A percentile compares a stretch with the other conserved stretches of the same genome.
Evolutionary conservation across 2,113 vertebrate genomes (phyloP).

Genomic region (Electrona antarctica): DNA sequence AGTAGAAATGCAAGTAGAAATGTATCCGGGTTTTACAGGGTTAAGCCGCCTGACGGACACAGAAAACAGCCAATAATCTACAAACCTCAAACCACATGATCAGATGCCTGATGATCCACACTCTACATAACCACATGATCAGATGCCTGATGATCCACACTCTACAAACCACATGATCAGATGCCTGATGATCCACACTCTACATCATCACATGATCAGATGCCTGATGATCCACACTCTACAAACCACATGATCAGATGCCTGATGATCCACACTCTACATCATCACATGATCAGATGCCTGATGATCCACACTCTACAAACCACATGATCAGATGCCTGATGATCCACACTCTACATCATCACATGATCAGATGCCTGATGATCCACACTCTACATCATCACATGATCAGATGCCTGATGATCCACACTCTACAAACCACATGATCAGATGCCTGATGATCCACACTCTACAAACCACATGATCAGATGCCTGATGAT

Average conservation of each 20-base stretch:
- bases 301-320: slow-evolving; percentile 9
- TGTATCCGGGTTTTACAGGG: too few species aligned
- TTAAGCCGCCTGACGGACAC: too few species aligned
- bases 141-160: background rate
- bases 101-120: slow-evolving; percentile 1
- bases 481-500: background rate
- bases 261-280: slow-evolving; percentile 4
- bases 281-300: background rate
- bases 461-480: slow-evolving; percentile 11
- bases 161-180: background rate
- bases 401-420: background rate
- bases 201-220: slow-evolving; percentile 2
- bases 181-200: slow-evolving; percentile 1
- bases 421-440: slow-evolving; percentile 9
- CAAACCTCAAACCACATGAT: background rate
- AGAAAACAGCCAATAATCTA: background rate
- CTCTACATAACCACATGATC: background rate
- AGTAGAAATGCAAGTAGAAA: too few species aligned
- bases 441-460: background rate
- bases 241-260: background rate
- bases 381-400: slow-evolving; percentile 13
- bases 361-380: background rate
- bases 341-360: slow-evolving; percentile 14
- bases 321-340: background rate
- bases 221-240: background rate